phyloP scores from a whole-genome alignment of 2,888 invertebrate species.

The Agriopis leucophaearia region DNA sequence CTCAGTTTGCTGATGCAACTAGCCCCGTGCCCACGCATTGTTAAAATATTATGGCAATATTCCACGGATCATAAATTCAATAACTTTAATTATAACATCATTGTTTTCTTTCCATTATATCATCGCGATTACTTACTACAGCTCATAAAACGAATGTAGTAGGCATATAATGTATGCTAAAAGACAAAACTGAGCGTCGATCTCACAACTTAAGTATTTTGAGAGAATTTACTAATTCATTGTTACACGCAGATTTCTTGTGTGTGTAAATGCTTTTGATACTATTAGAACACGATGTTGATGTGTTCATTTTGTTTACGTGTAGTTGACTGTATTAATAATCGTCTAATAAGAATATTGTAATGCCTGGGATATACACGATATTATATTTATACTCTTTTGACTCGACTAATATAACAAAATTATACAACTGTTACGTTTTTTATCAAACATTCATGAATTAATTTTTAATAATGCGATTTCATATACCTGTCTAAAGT shows the following conservation, averaged over 20 bases:
- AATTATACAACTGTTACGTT: too few species aligned
- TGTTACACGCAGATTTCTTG: constrained; percentile 14
- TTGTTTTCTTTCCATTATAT: constrained; percentile 25
- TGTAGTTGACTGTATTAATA: not conserved
- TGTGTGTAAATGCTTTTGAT: constrained; percentile 4
- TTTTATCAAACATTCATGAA: not conserved
- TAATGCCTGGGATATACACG: too few species aligned
- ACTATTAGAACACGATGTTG: not conserved
- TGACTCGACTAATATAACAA: too few species aligned
- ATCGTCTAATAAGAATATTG: not conserved
- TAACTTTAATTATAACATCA: constrained; percentile 28
- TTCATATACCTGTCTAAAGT: not conserved
- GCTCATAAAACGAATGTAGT: constrained; percentile 10
- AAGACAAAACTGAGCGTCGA: not conserved
- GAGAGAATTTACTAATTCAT: constrained; percentile 13
- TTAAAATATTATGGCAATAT: constrained; percentile 29
- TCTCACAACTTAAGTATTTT: constrained; percentile 20
- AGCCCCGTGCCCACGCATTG: constrained; percentile 10
- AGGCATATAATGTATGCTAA: constrained; percentile 10
- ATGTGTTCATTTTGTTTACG: not conserved
- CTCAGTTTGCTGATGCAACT: constrained; percentile 14
- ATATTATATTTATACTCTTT: too few species aligned
- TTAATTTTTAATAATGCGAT: not conserved
- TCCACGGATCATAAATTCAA: constrained; percentile 21
- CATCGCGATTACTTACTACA: constrained; percentile 11